Evolutionary conservation across 53 echinoderm and acorn worm genomes (phyloP), one percentile per base, ranked within the genome.

Genomic region (Apostichopus leukothele): DNA sequence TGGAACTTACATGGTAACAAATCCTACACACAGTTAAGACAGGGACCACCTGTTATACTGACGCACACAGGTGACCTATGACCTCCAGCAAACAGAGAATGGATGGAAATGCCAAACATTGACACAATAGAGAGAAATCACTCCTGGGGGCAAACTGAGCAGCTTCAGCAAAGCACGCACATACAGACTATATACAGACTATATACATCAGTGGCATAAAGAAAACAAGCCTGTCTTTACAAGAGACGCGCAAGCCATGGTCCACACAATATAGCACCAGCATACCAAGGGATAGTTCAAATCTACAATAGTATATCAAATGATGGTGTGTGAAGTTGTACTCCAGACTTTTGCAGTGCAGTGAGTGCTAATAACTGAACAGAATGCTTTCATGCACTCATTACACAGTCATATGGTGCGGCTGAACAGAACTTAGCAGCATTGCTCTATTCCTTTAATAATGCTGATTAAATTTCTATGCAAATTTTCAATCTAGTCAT

Each of bases 101-200:
- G 53, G 79, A 26, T 39, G 51, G 51, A 79, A 79, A 81, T 81
- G 81, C 81, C 81, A 81, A 81, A 81, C 81, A 81, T 81, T 81
- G 81, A 81, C 81, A 81, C 81, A 81, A 81, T 81, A 81, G 81
- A 81, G 59, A 81, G 81, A 81, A 81, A 81, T 81, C 81, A 19
- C 81, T 59, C 81, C 81, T 81, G 81, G 81, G 59, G 81, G 81
- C n/a, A 51, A 81, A 81, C 79, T 79, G 79, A 22, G 81, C 53
- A 19, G 81, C 81, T 55, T 81, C 55, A 19, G 71, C 71, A 71
- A 71, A 71, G 18, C 71, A 71, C 18, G 71, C 71, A 71, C 71
- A 71, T 19, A 71, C 71, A 71, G 20, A 14, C 13, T 16, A 71
- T 71, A 71, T 5, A 71, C 20, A 6, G 1, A 57, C 18, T n/a